These are phyloP conservation scores for Eublepharis macularius DNA, from an alignment of 2,113 vertebrate genomes.

Conservation along the genomic window DNA sequence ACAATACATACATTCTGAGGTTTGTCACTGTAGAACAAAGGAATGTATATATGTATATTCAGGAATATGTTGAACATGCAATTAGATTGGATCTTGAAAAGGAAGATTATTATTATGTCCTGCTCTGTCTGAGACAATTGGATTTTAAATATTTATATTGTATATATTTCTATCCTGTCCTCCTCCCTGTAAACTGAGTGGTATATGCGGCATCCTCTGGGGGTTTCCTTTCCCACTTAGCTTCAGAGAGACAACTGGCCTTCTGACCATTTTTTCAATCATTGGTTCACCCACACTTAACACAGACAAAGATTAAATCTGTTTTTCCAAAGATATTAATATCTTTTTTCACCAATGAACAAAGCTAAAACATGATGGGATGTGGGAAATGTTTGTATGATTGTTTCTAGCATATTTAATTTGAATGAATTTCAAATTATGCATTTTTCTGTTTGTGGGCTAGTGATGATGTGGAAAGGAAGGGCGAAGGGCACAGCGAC, in stretches of 20 bases:
- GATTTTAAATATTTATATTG: neutral
- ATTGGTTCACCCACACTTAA: neutral
- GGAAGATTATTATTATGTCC: neutral
- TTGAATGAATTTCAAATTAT: neutral
- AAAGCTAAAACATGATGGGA: neutral
- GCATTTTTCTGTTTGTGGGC: neutral
- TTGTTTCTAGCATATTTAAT: neutral
- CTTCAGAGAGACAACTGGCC: neutral
- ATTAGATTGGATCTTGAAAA: neutral
- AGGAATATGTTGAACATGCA: neutral
- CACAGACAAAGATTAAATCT: neutral
- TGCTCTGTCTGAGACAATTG: neutral
- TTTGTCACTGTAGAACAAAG: neutral
- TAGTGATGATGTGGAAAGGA: too few relatives aligned
- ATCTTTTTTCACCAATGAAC: neutral
- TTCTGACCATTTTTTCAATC: neutral
- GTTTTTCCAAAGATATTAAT: neutral
- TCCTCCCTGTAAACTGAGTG: neutral
- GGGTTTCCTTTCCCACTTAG: neutral
- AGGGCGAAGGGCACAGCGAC: too few relatives aligned
- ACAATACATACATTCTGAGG: neutral
- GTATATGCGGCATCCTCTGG: neutral
- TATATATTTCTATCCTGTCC: neutral
- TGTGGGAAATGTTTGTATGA: neutral
- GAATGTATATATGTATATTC: neutral